Evolutionary conservation across 1,140 invertebrate species (phyloP), one percentile per base, ranked within the genome.

Genomic region (Panonychus citri): DNA sequence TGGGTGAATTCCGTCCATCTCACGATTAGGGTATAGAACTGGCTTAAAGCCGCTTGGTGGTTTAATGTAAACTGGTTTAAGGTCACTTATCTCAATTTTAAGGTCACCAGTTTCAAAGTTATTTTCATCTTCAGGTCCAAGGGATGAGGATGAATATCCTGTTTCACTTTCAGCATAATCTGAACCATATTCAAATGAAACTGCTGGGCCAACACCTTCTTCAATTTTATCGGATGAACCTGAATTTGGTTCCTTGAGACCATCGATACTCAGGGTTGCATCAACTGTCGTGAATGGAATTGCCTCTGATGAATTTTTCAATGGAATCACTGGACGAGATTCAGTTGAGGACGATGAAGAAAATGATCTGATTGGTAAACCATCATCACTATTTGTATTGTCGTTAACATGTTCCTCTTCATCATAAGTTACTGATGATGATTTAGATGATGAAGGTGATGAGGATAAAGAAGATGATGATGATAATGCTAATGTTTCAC

Each of bases 21-120:
- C 19, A n/a, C 34, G 39, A 30, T 55, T 46, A 28, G 57, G 53
- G 30, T 58, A 60, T 26, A 60, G 56, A 37, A 61, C 54, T 30
- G 60, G 60, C 34, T 61, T 40, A 49, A 61, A 61, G 26, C 60
- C 43, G 26, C 19, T 52, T 39, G 60, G 60, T 37, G 60, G 60
- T 39, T 62, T 48, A 8, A 61, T 58, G 43, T 60, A 61, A 26
- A 60, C 50, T 1, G 59, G 56, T 34, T 60, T 34, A 15, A 49
- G 19, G 34, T 60, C 55, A 30, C 25, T 34, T 15, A 27, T 40
- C 24, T 54, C 39, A 12, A 55, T 37, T 30, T 55, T 55, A 17
- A 48, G 24, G 13, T 55, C 54, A 8, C 28, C 24, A 27, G 3
- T 39, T 21, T n/a, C 17, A 5, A 37, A 15, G 19, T 10, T 37